These are phyloP conservation scores for Hydrozoanthus tunicans DNA, from an alignment of 64 coral and sea anemone species.

Conservation along the genomic window DNA sequence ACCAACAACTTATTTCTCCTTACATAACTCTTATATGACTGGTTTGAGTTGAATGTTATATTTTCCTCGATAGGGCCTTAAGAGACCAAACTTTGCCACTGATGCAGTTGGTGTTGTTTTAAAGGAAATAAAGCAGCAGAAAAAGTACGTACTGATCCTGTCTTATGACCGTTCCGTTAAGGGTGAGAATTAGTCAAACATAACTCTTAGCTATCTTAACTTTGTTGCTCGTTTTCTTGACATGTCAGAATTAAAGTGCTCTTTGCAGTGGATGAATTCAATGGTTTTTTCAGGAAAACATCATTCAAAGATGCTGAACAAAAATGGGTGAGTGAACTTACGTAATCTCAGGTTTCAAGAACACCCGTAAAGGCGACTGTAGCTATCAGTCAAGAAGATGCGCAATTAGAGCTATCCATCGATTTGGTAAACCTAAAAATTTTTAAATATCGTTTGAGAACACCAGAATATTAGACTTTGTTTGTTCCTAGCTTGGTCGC, in stretches of 20 bases:
- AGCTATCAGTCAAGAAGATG: too few species aligned
- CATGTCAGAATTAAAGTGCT: conserved; percentile 68
- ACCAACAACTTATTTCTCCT: too few species aligned
- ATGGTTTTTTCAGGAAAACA: conserved; percentile 92
- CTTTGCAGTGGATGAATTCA: conserved; percentile 91
- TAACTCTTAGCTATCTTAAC: background rate
- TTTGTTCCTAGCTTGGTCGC: too few species aligned
- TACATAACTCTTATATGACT: background rate
- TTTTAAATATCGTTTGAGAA: too few species aligned
- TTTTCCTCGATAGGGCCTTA: conserved; percentile 64
- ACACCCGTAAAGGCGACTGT: too few species aligned
- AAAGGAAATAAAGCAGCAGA: conserved; percentile 88
- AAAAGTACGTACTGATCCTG: conserved; percentile 27
- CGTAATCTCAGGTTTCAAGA: background rate
- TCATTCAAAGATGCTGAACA: conserved; percentile 86
- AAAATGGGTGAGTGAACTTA: conserved; percentile 69
- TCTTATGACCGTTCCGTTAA: too few species aligned
- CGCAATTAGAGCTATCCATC: too few species aligned
- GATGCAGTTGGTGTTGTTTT: conserved; percentile 93
- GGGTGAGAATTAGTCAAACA: too few species aligned
- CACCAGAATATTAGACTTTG: too few species aligned
- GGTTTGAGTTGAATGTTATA: background rate
- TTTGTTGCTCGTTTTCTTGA: background rate
- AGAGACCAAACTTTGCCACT: conserved; percentile 89
- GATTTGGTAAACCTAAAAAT: too few species aligned